A percentile compares a stretch with the other conserved stretches of the same genome.
phyloP scores from a whole-genome alignment of 2,888 invertebrate genomes.

The Andrena hattorfiana region DNA sequence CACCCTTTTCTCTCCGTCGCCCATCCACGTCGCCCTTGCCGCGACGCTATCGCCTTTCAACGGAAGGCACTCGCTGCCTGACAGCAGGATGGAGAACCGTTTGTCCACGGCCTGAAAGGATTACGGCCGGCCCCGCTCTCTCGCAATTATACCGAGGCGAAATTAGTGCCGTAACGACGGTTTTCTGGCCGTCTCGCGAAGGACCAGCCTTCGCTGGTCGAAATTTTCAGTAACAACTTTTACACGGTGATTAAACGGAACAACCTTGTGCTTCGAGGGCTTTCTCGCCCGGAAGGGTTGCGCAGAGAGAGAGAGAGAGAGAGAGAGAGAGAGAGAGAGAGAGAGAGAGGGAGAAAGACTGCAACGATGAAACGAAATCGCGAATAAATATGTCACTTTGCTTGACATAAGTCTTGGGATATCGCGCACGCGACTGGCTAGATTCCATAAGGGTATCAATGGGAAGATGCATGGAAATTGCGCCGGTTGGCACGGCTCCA shows the following conservation, averaged over 20 bases:
- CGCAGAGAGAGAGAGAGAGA: background rate
- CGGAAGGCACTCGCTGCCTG: constrained; percentile 13
- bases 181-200: constrained; percentile 35
- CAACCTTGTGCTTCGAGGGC: constrained; percentile 30
- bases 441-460: constrained; percentile 57
- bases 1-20: background rate
- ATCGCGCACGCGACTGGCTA: constrained; percentile 43
- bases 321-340: no score
- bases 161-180: constrained; percentile 61
- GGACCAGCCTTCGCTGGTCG: constrained; percentile 50
- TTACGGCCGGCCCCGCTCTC: constrained; percentile 18
- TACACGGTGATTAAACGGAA: constrained; percentile 53
- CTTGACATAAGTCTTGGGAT: constrained; percentile 42
- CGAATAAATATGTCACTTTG: no score
- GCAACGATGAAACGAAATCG: no score
- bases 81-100: constrained; percentile 25
- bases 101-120: constrained; percentile 39
- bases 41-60: constrained; percentile 21
- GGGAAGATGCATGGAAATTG: constrained; percentile 65
- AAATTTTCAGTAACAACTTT: constrained; percentile 60
- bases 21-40: constrained; percentile 13
- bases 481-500: constrained; percentile 62
- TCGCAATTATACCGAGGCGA: constrained; percentile 62
- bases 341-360: no score
- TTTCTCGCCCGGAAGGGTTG: background rate